Evolutionary conservation across 2,888 invertebrate genomes (phyloP), one percentile per base, ranked within the genome.

Genomic region (Drosophila nr. fundita): DNA sequence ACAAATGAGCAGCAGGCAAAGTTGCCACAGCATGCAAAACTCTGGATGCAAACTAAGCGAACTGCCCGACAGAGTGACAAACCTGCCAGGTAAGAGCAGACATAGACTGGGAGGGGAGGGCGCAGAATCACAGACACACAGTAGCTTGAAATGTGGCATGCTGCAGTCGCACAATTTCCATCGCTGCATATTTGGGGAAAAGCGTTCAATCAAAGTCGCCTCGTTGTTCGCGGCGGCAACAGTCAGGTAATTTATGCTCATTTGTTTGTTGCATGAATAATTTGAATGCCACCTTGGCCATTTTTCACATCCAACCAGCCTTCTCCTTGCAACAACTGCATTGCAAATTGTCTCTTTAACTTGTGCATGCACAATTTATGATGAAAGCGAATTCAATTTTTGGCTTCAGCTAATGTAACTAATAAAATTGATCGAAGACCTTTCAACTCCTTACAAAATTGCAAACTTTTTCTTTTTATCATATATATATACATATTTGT

Each of bases 231-330:
- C 4, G 76, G 78, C 76, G 80, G 83, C 83, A 86, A 86, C 85
- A 80, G 77, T 83, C 83, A 73, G 84, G 84, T 89, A 86, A 86
- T 88, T 88, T 85, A 85, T 90, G 90, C 90, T 90, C 86, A 86
- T 88, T 90, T 86, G 88, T 89, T 69, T 75, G 82, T 40, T 77
- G 79, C 84, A 89, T 85, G 84, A 89, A 89, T 89, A 85, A 85
- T 85, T 85, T 85, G 90, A 89, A 73, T 85, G 81, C 73, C 80
- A 80, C 80, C 68, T 54, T 63, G 68, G 65, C 81, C 8, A 34
- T 49, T 49, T 75, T 81, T 87, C 70, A 24, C 24, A 78, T 78
- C 70, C 48, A 59, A 49, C 21, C 18, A 13, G 0, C 34, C 15
- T 18, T 18, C 21, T 38, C 7, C 55, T 54, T 4, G 13, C 30